These are phyloP conservation scores for Gymnarchus niloticus DNA, from an alignment of 2,113 vertebrate genomes.

Conservation along the genomic window DNA sequence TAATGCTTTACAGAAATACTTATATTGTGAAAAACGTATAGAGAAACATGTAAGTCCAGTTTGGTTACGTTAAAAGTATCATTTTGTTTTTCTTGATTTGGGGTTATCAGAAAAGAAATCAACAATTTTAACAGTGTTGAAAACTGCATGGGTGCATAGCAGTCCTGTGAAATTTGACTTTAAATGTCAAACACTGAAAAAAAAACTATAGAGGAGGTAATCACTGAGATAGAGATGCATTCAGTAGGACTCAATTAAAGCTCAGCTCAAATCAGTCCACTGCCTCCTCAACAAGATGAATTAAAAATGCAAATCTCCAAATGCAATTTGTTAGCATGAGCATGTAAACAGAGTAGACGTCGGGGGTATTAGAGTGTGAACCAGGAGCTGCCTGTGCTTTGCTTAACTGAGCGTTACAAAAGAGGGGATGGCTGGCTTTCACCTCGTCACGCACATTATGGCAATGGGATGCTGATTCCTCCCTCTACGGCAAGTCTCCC, in stretches of 20 bases:
- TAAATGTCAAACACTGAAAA: conserved; percentile 1
- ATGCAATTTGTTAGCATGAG: conserved; percentile 32
- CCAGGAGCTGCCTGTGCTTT: conserved; percentile 7
- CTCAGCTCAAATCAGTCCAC: not conserved
- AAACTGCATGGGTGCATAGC: not conserved
- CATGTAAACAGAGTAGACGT: conserved; percentile 31
- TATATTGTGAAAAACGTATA: not conserved
- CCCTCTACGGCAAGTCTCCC: not conserved
- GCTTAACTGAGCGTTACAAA: conserved; percentile 33
- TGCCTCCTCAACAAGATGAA: conserved; percentile 30
- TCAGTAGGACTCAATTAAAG: too few relatives aligned
- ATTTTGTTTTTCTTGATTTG: not conserved
- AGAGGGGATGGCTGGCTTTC: conserved; percentile 17
- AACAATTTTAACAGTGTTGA: not conserved
- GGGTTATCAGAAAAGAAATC: not conserved
- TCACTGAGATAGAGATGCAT: too few relatives aligned
- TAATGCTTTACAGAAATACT: not conserved
- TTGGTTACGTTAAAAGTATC: not conserved
- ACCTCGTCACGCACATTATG: not conserved
- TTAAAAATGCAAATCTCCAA: conserved; percentile 40
- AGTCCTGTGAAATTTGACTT: not conserved
- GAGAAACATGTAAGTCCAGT: conserved; percentile 1
- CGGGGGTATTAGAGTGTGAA: conserved; percentile 16
- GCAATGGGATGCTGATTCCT: not conserved
- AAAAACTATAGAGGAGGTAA: not conserved